phyloP scores from a whole-genome alignment of 2,113 vertebrate genomes.

The Hippocampus abdominalis region DNA sequence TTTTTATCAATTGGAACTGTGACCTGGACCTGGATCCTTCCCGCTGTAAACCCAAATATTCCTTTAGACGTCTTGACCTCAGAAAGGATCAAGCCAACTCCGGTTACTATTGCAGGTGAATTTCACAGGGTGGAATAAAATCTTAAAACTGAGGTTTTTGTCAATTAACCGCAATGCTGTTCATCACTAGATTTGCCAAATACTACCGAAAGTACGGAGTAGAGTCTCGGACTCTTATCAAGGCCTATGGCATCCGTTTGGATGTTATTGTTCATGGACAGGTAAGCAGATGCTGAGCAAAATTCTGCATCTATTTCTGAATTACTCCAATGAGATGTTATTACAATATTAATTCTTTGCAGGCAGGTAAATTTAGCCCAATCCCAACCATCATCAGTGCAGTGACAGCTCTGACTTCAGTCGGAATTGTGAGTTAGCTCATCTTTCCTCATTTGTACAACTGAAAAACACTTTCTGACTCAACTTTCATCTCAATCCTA shows the following conservation, averaged over 20 bases:
- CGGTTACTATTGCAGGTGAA: constrained; percentile 81
- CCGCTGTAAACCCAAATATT: constrained; percentile 76
- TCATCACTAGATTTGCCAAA: constrained; percentile 78
- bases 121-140: background rate
- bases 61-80: constrained; percentile 80
- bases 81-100: constrained; percentile 66
- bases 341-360: constrained; percentile 17
- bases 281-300: constrained; percentile 54
- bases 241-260: constrained; percentile 84
- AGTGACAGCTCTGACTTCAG: constrained; percentile 86
- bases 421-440: constrained; percentile 82
- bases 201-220: constrained; percentile 75
- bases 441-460: background rate
- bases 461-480: background rate
- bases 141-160: background rate
- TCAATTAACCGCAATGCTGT: background rate
- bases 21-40: constrained; percentile 77
- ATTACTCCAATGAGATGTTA: background rate
- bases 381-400: constrained; percentile 89
- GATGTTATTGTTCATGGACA: constrained; percentile 88
- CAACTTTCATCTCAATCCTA: background rate
- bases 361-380: constrained; percentile 91
- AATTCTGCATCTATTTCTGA: background rate
- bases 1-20: constrained; percentile 82
- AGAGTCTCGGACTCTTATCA: constrained; percentile 79